phyloP scores from a whole-genome alignment of 1,140 invertebrate species.

The Tigriopus japonicus region DNA sequence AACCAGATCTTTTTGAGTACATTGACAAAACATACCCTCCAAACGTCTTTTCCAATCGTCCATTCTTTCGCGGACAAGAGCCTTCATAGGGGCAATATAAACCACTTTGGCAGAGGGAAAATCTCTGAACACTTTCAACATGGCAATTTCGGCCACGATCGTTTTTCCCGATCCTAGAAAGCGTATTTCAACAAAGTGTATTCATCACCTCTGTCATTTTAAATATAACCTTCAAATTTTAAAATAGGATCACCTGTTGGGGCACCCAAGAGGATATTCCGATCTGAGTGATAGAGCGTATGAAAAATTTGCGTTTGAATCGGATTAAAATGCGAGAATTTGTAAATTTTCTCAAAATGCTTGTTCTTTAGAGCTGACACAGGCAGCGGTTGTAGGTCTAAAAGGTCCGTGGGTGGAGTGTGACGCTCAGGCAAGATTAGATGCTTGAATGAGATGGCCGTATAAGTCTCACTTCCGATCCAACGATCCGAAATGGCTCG shows the following conservation, averaged over 20 bases:
- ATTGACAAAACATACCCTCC: constrained; percentile 28
- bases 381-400: constrained; percentile 77
- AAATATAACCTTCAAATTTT: no score
- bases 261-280: constrained; percentile 83
- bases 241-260: constrained; percentile 49
- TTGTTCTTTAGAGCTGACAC: constrained; percentile 56
- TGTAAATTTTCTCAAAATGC: constrained; percentile 60
- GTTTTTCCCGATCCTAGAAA: constrained; percentile 81
- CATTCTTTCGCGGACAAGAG: constrained; percentile 85
- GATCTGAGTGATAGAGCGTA: constrained; percentile 81
- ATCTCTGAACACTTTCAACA: constrained; percentile 75
- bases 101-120: constrained; percentile 74
- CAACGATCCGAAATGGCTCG: constrained; percentile 70
- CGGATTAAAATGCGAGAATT: constrained; percentile 90
- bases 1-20: constrained; percentile 1
- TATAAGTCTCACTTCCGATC: constrained; percentile 54
- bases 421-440: constrained; percentile 78
- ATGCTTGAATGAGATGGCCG: constrained; percentile 65
- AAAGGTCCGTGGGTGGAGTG: constrained; percentile 78
- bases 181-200: no score
- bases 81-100: constrained; percentile 96
- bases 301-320: constrained; percentile 99
- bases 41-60: constrained; percentile 88
- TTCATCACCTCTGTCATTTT: no score
- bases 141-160: constrained; percentile 90